These are phyloP conservation scores for Coccyzus lansbergi DNA, from an alignment of 2,797 vertebrate species.

Conservation along the genomic window DNA sequence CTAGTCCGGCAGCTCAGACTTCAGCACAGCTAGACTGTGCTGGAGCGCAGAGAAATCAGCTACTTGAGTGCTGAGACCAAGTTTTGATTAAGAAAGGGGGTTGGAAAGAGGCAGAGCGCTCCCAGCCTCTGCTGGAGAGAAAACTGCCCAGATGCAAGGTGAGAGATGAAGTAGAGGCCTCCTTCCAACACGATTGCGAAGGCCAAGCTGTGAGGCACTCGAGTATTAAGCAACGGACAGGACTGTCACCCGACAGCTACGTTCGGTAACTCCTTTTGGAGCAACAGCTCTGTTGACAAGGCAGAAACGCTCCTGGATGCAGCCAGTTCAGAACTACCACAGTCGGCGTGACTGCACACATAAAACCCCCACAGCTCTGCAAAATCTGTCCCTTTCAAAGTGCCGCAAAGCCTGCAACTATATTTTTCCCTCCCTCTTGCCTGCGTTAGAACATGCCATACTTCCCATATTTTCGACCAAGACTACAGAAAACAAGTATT, in stretches of 20 bases:
- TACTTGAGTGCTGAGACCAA: background rate
- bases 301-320: background rate
- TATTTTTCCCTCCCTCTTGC: background rate
- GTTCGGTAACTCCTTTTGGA: background rate
- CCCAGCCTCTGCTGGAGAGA: background rate
- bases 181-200: background rate
- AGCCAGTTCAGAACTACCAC: background rate
- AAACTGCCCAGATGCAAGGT: background rate
- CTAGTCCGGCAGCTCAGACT: background rate
- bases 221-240: background rate
- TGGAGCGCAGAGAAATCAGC: background rate
- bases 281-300: background rate
- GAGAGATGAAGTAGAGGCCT: background rate
- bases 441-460: background rate
- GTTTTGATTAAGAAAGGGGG: background rate
- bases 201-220: background rate
- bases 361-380: background rate
- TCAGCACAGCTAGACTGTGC: background rate
- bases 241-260: background rate
- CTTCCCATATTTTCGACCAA: background rate
- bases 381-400: background rate
- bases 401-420: background rate
- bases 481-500: background rate
- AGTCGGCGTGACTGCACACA: accelerated
- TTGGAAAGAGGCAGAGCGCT: background rate